Conservation (phyloP, 2,113 vertebrate genomes). For the Cebidichthys violaceus region DNA sequence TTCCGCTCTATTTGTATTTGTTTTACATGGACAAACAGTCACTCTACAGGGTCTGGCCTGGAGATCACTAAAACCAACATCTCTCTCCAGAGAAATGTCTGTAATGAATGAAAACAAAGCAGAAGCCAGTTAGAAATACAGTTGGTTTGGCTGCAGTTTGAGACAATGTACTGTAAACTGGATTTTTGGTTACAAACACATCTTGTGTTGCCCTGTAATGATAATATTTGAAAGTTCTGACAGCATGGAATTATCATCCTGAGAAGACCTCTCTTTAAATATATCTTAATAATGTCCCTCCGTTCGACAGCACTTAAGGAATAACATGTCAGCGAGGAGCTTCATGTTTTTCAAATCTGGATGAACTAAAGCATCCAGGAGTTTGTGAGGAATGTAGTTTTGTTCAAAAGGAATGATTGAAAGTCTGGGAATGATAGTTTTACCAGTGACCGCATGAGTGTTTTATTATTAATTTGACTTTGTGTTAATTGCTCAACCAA, state of each 20-base stretch:
- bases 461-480: slow-evolving; percentile 48
- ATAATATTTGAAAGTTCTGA: slow-evolving; percentile 61
- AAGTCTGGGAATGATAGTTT: slow-evolving; percentile 41
- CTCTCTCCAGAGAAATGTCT: slow-evolving; percentile 23
- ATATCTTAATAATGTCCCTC: slow-evolving; percentile 15
- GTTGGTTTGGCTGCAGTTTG: slow-evolving; percentile 55
- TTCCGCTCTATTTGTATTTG: slow-evolving; percentile 36
- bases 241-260: slow-evolving; percentile 49
- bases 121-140: slow-evolving; percentile 54
- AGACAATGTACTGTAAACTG: slow-evolving; percentile 77
- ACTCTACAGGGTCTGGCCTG: slow-evolving; percentile 34
- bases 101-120: slow-evolving; percentile 44
- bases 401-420: slow-evolving; percentile 36
- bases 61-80: slow-evolving; percentile 33
- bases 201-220: slow-evolving; percentile 30
- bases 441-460: slow-evolving; percentile 25
- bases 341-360: slow-evolving; percentile 36
- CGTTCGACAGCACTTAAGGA: slow-evolving; percentile 59
- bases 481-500: slow-evolving; percentile 70
- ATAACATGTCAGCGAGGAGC: slow-evolving; percentile 24
- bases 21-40: slow-evolving; percentile 55
- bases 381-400: slow-evolving; percentile 70
- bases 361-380: slow-evolving; percentile 47
- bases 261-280: slow-evolving; percentile 42
- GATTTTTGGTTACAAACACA: slow-evolving; percentile 69